phyloP scores from a whole-genome alignment of 2,888 invertebrate species.

The Latheticus oryzae region DNA sequence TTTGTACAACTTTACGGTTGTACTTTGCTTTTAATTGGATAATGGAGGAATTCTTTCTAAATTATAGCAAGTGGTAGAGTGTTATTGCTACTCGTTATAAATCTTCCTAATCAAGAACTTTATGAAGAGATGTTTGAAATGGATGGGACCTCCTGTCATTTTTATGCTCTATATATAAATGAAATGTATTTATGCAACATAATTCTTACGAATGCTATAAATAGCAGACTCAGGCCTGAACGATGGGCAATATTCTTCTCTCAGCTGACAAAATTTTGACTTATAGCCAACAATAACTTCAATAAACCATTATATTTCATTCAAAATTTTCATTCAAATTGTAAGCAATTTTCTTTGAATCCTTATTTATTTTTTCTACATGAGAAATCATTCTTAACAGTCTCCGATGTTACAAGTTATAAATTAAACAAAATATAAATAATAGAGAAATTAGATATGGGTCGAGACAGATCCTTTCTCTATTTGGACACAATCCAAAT shows the following conservation, averaged over 20 bases:
- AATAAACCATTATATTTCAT: too few relatives aligned
- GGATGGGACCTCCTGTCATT: neutral
- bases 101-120: slow-evolving; percentile 8
- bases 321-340: slow-evolving; percentile 5
- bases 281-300: slow-evolving; percentile 33
- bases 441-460: too few relatives aligned
- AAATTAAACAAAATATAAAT: too few relatives aligned
- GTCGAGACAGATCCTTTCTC: too few relatives aligned
- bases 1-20: slow-evolving; percentile 6
- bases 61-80: slow-evolving; percentile 4
- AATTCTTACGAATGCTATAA: slow-evolving; percentile 23
- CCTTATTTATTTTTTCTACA: too few relatives aligned
- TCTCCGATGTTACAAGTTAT: too few relatives aligned
- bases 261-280: slow-evolving; percentile 34
- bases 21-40: slow-evolving; percentile 15
- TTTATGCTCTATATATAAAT: slow-evolving; percentile 5
- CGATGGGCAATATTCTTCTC: slow-evolving; percentile 32
- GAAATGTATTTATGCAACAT: slow-evolving; percentile 29
- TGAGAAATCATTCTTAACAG: too few relatives aligned
- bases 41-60: neutral
- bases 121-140: slow-evolving; percentile 5
- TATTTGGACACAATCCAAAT: too few relatives aligned
- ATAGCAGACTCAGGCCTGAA: slow-evolving; percentile 20
- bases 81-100: slow-evolving; percentile 3
- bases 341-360: slow-evolving; percentile 6